A percentile compares a stretch with the other conserved stretches of the same genome.
Conservation (phyloP, 2,113 vertebrate species). For the Meles meles region DNA sequence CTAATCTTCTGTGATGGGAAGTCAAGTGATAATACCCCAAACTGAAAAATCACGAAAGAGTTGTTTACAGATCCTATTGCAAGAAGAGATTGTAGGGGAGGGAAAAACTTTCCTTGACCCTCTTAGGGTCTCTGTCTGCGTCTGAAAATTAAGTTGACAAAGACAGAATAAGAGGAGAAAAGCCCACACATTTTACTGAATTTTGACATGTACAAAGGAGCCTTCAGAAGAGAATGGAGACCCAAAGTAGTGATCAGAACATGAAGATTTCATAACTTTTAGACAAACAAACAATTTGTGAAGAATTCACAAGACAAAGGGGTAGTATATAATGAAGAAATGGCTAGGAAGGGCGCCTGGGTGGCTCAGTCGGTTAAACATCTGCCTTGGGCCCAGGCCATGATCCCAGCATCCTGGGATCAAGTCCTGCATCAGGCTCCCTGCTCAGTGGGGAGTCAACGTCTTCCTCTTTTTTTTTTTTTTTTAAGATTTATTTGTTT, state of each 20-base stretch:
- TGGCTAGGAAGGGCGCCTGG: not conserved
- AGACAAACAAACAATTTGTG: not conserved
- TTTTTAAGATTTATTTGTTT: too few relatives aligned
- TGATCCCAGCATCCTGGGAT: too few relatives aligned
- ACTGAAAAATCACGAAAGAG: not conserved
- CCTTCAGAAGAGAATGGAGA: not conserved
- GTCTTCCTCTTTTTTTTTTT: too few relatives aligned
- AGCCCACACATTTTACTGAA: not conserved
- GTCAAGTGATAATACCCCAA: not conserved
- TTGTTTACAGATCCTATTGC: too few relatives aligned
- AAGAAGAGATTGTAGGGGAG: not conserved
- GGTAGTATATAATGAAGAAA: not conserved
- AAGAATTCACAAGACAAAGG: not conserved
- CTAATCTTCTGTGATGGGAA: not conserved
- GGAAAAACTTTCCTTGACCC: not conserved
- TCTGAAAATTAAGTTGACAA: not conserved
- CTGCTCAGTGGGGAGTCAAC: not conserved
- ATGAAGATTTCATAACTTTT: not conserved
- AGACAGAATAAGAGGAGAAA: not conserved
- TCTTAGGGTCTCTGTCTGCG: not conserved
- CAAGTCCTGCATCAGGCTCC: too few relatives aligned
- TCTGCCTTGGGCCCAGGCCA: not conserved
- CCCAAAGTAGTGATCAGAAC: not conserved
- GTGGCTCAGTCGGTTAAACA: too few relatives aligned
- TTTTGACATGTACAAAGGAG: not conserved